Base-by-base conservation (phyloP, 2,888 invertebrate species). In the Tanytarsus gracilentus region DNA sequence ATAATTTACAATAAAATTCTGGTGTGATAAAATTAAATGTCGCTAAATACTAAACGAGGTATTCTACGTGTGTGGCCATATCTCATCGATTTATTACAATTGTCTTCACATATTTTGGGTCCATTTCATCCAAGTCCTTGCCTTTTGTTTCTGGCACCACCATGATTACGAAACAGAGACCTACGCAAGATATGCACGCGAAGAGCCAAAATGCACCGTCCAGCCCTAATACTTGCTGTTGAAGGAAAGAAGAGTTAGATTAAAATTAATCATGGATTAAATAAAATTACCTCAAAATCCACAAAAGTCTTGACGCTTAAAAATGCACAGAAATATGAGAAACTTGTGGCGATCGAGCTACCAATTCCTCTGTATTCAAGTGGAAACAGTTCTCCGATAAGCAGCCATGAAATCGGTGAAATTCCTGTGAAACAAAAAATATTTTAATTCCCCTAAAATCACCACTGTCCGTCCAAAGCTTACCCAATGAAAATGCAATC, bases 101-200 rank as follows among this genome's bases (percentile, higher is more conserved):
- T 7, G 78, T 77, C 68, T 77, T 77, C 0, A 81, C 79, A 66
- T 80, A 80, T 67, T 82, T 81, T 29, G 85, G 82, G 69, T 87
- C 85, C 82, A 93, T 91, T 72, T 93, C 91, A 70, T 90, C 90
- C 66, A 94, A 76, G 69, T 91, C 89, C 66, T 85, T 85, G 1
- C 93, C 93, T 71, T 89, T 92, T 4, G 94, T 94, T 75, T 94
- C 93, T 0, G 93, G 93, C 7, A 94, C 88, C 70, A 85, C 87
- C 68, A 86, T 85, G 3, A 87, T 85, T 1, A 92, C 87, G 71
- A 92, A 93, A 70, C 89, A 84, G 9, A 91, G 76, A 16, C 90
- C 88, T 23, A 86, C 80, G 0, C 89, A 82, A 50, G 90, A 88
- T 68, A 90, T 83, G 59, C 84, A 84, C 0, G 90, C 86, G 72